Base-by-base conservation (phyloP, 2,888 invertebrate species). In the Eupithecia pulchellata region DNA sequence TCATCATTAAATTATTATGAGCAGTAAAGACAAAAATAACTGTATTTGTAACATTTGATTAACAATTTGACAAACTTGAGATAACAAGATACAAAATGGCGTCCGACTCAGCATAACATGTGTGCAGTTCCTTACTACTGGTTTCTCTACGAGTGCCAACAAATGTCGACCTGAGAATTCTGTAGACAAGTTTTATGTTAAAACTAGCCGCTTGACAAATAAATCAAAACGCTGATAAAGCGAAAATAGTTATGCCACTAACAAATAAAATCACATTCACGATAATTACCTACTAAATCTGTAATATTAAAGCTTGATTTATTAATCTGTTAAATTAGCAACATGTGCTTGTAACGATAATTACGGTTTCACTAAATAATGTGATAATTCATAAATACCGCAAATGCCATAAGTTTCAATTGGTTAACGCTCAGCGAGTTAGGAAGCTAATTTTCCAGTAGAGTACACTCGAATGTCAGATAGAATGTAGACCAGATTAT, bases 101-200 rank as follows among this genome's bases (percentile, higher is more conserved):
- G n/a, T n/a, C n/a, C n/a, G n/a, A n/a, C n/a, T n/a, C n/a, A n/a
- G n/a, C n/a, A n/a, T n/a, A n/a, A n/a, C 95, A 0, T 95, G 95
- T 0, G 97, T 97, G 86, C 96, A 97, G 90, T 96, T 97, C 61
- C 70, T 82, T 0, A 76, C 79, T 9, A 69, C 77, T 4, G 20
- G 52, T 13, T 72, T 79, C 32, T 86, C 87, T 17, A 82, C 73
- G 36, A 88, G 30, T 1, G 82, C 85, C 20, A 92, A 80, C 1
- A 91, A 83, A 39, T 81, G 89, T 0, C 93, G 91, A 0, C 86
- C 76, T 0, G 72, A 27, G 34, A 81, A 79, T 17, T 66, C 79
- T 52, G 77, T 68, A 14, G 36, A 57, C 27, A 57, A 29, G 4
- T 32, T 47, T 32, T n/a, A n/a, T n/a, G n/a, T n/a, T n/a, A n/a